phyloP scores from a whole-genome alignment of 2,888 invertebrate species.

The Dyspetes luteomarginatus region DNA sequence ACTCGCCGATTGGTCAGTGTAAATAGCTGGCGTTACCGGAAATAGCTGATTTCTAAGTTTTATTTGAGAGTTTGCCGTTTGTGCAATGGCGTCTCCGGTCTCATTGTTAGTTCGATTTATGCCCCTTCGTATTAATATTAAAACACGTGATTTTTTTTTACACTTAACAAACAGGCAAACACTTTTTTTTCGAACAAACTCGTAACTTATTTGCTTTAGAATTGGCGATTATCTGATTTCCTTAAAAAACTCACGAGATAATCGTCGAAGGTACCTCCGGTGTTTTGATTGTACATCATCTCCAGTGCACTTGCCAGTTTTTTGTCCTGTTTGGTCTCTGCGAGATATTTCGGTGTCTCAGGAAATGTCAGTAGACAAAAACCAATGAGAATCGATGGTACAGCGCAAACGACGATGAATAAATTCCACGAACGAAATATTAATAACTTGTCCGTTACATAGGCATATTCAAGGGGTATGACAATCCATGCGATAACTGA shows the following conservation, averaged over 20 bases:
- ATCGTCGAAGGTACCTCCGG: slow-evolving; percentile 83
- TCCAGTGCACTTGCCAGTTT: slow-evolving; percentile 88
- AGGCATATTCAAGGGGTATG: slow-evolving; percentile 88
- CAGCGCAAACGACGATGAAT: slow-evolving; percentile 89
- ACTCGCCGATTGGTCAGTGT: too few species aligned
- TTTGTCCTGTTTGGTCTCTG: slow-evolving; percentile 90
- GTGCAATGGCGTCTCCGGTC: too few species aligned
- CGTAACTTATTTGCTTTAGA: not conserved
- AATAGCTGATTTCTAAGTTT: too few species aligned
- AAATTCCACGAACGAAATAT: slow-evolving; percentile 92
- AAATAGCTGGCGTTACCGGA: too few species aligned
- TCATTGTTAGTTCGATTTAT: too few species aligned
- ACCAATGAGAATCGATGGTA: slow-evolving; percentile 88
- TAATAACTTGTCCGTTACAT: slow-evolving; percentile 85
- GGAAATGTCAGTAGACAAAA: slow-evolving; percentile 89
- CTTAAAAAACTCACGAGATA: slow-evolving; percentile 81
- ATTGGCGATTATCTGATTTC: not conserved
- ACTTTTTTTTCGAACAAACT: too few species aligned
- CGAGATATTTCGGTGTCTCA: slow-evolving; percentile 92
- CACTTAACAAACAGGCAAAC: too few species aligned
- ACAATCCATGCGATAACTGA: slow-evolving; percentile 90
- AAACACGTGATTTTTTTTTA: too few species aligned
- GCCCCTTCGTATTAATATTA: too few species aligned
- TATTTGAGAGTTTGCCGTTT: too few species aligned
- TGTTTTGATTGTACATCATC: slow-evolving; percentile 88